Conservation (phyloP, 2,797 vertebrate genomes). For the Pipistrellus nathusii region DNA sequence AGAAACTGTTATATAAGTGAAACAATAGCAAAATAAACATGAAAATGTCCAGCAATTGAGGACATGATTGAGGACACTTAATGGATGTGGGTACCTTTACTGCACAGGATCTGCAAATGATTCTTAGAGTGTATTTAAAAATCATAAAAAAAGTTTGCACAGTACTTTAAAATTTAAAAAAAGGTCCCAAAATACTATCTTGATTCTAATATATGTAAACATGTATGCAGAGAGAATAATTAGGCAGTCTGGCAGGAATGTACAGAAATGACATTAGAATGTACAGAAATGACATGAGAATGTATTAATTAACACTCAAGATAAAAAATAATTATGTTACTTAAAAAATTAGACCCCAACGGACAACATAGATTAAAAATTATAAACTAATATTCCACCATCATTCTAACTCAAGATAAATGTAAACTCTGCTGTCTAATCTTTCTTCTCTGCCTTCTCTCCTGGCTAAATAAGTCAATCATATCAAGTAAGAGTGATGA, state of each 20-base stretch:
- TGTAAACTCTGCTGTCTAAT: not conserved
- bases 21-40: not conserved
- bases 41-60: not conserved
- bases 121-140: constrained; percentile 12
- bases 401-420: constrained; percentile 20
- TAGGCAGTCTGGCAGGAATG: not conserved
- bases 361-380: not conserved
- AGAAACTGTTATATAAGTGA: constrained; percentile 27
- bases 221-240: not conserved
- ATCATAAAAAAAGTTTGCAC: not conserved
- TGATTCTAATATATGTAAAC: not conserved
- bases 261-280: not conserved
- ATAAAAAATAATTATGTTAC: constrained; percentile 44
- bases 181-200: constrained; percentile 8
- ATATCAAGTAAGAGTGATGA: not conserved
- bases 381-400: constrained; percentile 25
- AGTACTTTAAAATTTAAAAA: constrained; percentile 19
- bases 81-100: not conserved
- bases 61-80: not conserved
- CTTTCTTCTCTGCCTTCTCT: not conserved
- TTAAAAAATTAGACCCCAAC: not conserved
- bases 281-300: not conserved
- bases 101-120: constrained; percentile 30
- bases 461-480: not conserved
- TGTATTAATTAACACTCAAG: not conserved